These are phyloP conservation scores for Characodon lateralis DNA, from an alignment of 2,797 vertebrate species.

Conservation along the genomic window DNA sequence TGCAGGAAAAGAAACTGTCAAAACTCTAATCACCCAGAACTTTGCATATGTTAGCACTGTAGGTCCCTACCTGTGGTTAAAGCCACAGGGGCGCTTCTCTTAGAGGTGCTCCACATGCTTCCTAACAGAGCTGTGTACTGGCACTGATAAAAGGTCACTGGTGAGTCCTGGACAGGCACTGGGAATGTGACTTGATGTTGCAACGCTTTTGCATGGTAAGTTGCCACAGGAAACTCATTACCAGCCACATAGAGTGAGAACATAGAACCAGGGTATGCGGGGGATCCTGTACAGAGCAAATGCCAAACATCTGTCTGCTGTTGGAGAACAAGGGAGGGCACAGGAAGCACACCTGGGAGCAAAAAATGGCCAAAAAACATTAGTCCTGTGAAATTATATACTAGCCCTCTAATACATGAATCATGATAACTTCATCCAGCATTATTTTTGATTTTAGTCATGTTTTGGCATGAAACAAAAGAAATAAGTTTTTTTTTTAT, in stretches of 20 bases:
- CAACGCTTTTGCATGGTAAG: slow-evolving; percentile 10
- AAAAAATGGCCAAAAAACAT: neutral
- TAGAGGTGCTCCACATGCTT: slow-evolving; percentile 57
- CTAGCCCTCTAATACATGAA: neutral
- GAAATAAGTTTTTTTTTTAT: no score
- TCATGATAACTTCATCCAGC: neutral
- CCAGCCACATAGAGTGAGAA: slow-evolving; percentile 72
- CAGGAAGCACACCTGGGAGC: slow-evolving; percentile 58
- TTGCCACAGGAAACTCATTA: slow-evolving; percentile 21
- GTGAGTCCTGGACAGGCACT: slow-evolving; percentile 56
- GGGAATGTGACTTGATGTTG: slow-evolving; percentile 62
- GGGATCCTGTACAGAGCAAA: slow-evolving; percentile 73
- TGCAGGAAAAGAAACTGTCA: slow-evolving; percentile 17
- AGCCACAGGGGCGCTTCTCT: slow-evolving; percentile 58
- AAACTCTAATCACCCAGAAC: neutral
- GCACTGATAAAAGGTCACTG: slow-evolving; percentile 69
- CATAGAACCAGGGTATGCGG: slow-evolving; percentile 70
- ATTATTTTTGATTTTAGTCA: neutral
- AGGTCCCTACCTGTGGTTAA: slow-evolving; percentile 53
- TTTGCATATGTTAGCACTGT: neutral
- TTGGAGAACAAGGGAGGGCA: slow-evolving; percentile 62
- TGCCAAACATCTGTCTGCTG: slow-evolving; percentile 58
- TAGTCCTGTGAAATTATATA: neutral
- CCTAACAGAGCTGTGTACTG: slow-evolving; percentile 69
- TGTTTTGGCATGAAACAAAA: neutral